These are phyloP conservation scores for Mnemiopsis leidyi DNA, from an alignment of 37 sponge, comb jelly and placozoan genomes.

Conservation along the genomic window DNA sequence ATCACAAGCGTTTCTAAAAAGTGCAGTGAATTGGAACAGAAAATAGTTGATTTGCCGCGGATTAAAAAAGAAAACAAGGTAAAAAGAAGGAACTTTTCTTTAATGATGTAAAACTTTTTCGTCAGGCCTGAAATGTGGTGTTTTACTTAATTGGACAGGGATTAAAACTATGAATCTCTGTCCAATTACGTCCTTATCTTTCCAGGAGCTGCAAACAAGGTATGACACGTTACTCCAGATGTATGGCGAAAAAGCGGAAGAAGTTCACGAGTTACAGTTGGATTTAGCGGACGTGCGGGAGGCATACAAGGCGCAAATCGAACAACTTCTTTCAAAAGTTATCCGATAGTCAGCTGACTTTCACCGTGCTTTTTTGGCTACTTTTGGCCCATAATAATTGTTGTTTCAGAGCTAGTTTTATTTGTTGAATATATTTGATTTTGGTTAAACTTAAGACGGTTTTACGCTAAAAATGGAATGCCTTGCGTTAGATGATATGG, in stretches of 20 bases:
- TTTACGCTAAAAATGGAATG: too few relatives aligned
- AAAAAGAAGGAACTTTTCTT: neutral
- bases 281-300: constrained; percentile 89
- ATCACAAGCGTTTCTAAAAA: neutral
- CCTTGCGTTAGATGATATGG: too few relatives aligned
- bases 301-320: constrained; percentile 88
- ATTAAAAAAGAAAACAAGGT: constrained; percentile 35
- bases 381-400: too few relatives aligned
- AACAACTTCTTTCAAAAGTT: constrained; percentile 65
- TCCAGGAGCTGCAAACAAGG: constrained; percentile 79
- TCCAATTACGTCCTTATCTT: too few relatives aligned
- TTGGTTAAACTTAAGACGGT: too few relatives aligned
- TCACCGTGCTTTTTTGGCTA: neutral
- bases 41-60: neutral
- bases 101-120: neutral
- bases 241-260: constrained; percentile 98
- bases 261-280: constrained; percentile 88
- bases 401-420: neutral
- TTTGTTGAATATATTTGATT: neutral
- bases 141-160: too few relatives aligned
- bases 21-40: neutral
- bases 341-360: neutral
- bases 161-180: too few relatives aligned
- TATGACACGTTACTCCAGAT: constrained; percentile 91
- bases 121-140: too few relatives aligned